Evolutionary conservation across 2,888 invertebrate genomes (phyloP).

Genomic region (Lochmaea crataegi): DNA sequence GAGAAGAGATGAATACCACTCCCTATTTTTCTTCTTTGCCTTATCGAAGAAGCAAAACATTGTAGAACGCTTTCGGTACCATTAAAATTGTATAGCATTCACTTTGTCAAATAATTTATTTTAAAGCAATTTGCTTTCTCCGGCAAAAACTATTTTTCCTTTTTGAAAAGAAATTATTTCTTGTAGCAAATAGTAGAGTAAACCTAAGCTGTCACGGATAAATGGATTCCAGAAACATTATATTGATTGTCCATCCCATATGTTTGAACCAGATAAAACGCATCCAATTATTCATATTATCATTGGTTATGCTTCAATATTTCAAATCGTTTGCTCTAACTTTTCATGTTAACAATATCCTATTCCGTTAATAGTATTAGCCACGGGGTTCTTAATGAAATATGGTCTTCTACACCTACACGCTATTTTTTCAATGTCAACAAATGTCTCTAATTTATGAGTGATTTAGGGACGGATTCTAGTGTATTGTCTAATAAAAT

Average conservation of each 20-base stretch:
- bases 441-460: too few species aligned
- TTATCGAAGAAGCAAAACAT: slow-evolving; percentile 40
- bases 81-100: slow-evolving; percentile 21
- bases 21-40: slow-evolving; percentile 39
- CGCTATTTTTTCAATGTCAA: too few species aligned
- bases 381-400: too few species aligned
- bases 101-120: slow-evolving; percentile 18
- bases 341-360: too few species aligned
- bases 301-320: too few species aligned
- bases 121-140: slow-evolving; percentile 1
- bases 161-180: not conserved
- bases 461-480: too few species aligned
- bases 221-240: not conserved
- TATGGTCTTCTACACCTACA: too few species aligned
- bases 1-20: slow-evolving; percentile 42
- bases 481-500: too few species aligned
- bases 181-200: not conserved
- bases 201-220: not conserved
- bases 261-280: too few species aligned
- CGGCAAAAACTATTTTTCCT: slow-evolving; percentile 2
- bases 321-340: too few species aligned
- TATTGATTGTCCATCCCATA: not conserved
- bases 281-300: too few species aligned
- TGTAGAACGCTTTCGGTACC: slow-evolving; percentile 36
- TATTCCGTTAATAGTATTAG: too few species aligned